Evolutionary conservation across 92 coral and sea anemone genomes (phyloP), one percentile per base, ranked within the genome.

Genomic region (Isaurus tuberculatus): DNA sequence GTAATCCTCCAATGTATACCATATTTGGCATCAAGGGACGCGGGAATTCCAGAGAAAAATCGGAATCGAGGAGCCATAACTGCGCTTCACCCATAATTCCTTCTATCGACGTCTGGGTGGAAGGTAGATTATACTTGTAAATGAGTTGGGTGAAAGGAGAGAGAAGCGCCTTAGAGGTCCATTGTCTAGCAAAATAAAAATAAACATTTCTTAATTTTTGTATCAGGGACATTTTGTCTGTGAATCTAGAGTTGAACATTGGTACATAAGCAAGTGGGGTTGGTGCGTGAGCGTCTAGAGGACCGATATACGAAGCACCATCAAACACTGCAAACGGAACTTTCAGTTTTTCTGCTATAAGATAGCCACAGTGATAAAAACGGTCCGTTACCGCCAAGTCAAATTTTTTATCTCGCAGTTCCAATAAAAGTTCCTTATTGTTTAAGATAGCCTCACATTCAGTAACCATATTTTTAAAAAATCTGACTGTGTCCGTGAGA

Each of bases 321-420:
- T 77, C 82, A 29, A 77, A 77, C 33, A 77, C 82, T n/a, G 82
- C 82, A 77, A 77, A 77, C 11, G 82, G 48, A 77, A 77, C 53
- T 27, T 34, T 5, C 2, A 77, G 70, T 15, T 58, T 77, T 19
- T 77, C 68, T 36, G 82, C 70, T n/a, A 77, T 57, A 4, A 77
- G 51, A 60, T 58, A 77, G 4, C 82, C 82, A 25, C 82, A 77
- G 26, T 58, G 70, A 33, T 58, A 77, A 4, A 77, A 77, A 29
- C 82, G 82, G 16, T 77, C 82, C 19, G 82, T 77, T 49, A 77
- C 70, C 19, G 70, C 82, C 15, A 77, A 36, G 36, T 77, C 53
- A 14, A 77, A 77, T 3, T 31, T 58, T 60, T 60, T 42, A 43
- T 37, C 67, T 42, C 34, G 82, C 5, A 77, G 48, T 60, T 77